Conservation (phyloP, 2,888 invertebrate genomes). For the Prosapia bicincta region DNA sequence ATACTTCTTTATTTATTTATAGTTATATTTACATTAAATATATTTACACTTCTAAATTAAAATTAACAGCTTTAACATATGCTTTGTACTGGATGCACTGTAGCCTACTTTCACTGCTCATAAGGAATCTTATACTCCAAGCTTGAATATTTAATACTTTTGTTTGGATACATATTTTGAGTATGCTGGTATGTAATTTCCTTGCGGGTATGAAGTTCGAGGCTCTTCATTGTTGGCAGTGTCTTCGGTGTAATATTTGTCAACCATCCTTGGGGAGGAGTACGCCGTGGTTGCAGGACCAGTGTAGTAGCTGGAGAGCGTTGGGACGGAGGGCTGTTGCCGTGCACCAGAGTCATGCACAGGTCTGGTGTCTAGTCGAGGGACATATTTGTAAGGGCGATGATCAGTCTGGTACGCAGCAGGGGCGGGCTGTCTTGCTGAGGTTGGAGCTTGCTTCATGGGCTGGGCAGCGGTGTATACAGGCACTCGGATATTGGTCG, state of each 20-base stretch:
- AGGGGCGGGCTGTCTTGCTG: too few species aligned
- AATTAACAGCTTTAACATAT: too few species aligned
- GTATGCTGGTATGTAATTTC: neutral
- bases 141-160: neutral
- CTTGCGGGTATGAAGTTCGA: neutral
- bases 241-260: neutral
- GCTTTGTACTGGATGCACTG: too few species aligned
- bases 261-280: neutral
- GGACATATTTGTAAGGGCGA: neutral
- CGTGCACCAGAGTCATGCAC: neutral
- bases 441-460: neutral
- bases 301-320: neutral
- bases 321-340: neutral
- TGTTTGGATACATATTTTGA: neutral
- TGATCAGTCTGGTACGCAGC: neutral
- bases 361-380: neutral
- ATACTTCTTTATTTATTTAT: too few species aligned
- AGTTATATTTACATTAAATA: too few species aligned
- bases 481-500: neutral
- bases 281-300: neutral
- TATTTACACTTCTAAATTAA: too few species aligned
- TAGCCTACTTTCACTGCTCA: too few species aligned
- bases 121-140: too few species aligned
- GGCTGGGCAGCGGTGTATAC: neutral
- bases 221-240: neutral